Percentiles rank a stretch among this genome's conserved stretches.
These are phyloP conservation scores for Hephaestus fuliginosus DNA, from an alignment of 2,797 vertebrate species.

Conservation along the genomic window DNA sequence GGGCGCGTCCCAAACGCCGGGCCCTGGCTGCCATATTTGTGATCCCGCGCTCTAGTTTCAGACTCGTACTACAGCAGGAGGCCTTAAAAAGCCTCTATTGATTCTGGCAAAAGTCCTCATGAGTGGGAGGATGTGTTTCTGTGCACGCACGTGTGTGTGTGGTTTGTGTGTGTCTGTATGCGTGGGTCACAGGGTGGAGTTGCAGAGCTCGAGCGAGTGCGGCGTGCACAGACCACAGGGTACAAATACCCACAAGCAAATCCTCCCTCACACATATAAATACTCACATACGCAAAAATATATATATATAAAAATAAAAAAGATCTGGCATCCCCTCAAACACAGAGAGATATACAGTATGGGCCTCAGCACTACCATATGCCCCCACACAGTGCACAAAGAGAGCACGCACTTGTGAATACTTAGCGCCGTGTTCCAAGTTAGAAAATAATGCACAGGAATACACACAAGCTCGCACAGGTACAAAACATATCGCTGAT, in stretches of 20 bases:
- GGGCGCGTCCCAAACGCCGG: conserved; percentile 54
- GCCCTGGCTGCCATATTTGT: conserved; percentile 66
- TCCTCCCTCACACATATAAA: conserved; percentile 63
- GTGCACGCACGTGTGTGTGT: conserved; percentile 24
- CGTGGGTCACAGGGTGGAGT: conserved; percentile 70
- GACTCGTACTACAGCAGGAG: conserved; percentile 75
- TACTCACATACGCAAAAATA: conserved; percentile 31
- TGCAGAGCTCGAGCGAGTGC: conserved; percentile 45
- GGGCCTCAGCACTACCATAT: conserved; percentile 43
- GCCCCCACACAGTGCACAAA: conserved; percentile 50
- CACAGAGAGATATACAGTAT: conserved; percentile 51
- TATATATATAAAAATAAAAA: background rate
- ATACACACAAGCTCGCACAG: conserved; percentile 42
- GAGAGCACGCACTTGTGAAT: conserved; percentile 39
- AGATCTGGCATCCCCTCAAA: conserved; percentile 62
- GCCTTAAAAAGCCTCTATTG: conserved; percentile 86
- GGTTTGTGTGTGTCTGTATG: conserved; percentile 32
- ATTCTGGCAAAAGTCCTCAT: conserved; percentile 81
- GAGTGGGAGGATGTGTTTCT: conserved; percentile 73
- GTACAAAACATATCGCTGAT: conserved; percentile 55
- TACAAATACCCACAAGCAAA: conserved; percentile 63
- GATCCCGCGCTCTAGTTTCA: conserved; percentile 74
- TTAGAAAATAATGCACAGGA: conserved; percentile 49
- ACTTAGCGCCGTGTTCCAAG: conserved; percentile 22
- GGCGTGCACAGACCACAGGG: conserved; percentile 50